Evolutionary conservation across 1,140 invertebrate genomes (phyloP).

Genomic region (Atta texana): DNA sequence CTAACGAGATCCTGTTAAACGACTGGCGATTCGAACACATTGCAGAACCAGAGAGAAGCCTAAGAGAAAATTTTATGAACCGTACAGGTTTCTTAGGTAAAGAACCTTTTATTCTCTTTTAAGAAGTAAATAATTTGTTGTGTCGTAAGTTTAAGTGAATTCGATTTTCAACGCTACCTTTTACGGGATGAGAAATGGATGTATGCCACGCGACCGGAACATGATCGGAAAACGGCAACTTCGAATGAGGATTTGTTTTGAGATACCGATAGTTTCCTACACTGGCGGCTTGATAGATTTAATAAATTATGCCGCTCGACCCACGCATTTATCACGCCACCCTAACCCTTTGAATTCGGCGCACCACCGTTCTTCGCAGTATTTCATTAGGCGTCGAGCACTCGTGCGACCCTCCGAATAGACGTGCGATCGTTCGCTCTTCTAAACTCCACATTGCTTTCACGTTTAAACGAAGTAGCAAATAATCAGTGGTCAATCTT

Average conservation of each 20-base stretch:
- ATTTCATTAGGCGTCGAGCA: slow-evolving; percentile 79
- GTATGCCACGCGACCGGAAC: slow-evolving; percentile 1
- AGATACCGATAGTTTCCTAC: slow-evolving; percentile 23
- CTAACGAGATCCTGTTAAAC: slow-evolving; percentile 82
- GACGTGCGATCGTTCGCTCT: slow-evolving; percentile 28
- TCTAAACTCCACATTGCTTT: slow-evolving; percentile 1
- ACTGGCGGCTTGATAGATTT: slow-evolving; percentile 80
- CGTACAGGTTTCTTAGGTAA: slow-evolving; percentile 47
- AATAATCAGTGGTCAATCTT: slow-evolving; percentile 44
- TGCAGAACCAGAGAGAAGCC: slow-evolving; percentile 9
- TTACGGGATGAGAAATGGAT: not conserved
- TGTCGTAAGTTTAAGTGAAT: not conserved
- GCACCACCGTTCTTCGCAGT: slow-evolving; percentile 74
- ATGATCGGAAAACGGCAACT: slow-evolving; percentile 11
- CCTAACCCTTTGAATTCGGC: slow-evolving; percentile 72
- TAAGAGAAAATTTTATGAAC: slow-evolving; percentile 62
- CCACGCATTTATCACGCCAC: slow-evolving; percentile 81
- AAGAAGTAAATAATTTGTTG: not conserved
- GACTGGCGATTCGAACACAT: slow-evolving; percentile 68
- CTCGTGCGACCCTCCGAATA: slow-evolving; percentile 45
- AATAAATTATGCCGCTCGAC: slow-evolving; percentile 82
- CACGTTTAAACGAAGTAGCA: slow-evolving; percentile 18
- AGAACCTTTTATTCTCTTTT: slow-evolving; percentile 19
- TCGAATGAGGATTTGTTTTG: slow-evolving; percentile 20
- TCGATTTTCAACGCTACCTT: slow-evolving; percentile 2